Evolutionary conservation across 2,113 vertebrate species (phyloP).

Genomic region (Leptobrachium leishanense): DNA sequence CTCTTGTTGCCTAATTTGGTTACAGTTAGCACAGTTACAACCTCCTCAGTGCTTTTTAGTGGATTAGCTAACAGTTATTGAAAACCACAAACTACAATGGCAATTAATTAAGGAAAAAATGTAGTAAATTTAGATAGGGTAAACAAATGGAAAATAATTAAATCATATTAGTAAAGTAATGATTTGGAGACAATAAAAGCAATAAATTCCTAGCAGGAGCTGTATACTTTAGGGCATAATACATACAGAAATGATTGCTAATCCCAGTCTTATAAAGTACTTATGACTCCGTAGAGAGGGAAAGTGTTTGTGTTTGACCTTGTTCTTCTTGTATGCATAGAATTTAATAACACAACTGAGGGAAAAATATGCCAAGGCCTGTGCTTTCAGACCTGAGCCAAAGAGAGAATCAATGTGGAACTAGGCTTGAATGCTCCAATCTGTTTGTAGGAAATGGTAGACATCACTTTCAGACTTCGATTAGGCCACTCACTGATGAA

Average conservation of each 20-base stretch:
- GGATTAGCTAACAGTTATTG: constrained; percentile 42
- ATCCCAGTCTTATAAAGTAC: constrained; percentile 28
- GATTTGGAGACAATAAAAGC: constrained; percentile 28
- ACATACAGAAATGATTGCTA: constrained; percentile 25
- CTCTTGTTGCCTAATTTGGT: constrained; percentile 34
- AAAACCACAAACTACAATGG: constrained; percentile 44
- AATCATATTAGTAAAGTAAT: constrained; percentile 39
- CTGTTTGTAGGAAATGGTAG: too few species aligned
- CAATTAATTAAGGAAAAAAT: constrained; percentile 43
- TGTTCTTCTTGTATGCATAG: constrained; percentile 18
- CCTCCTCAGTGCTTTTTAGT: constrained; percentile 38
- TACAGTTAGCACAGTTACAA: constrained; percentile 47
- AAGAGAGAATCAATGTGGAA: too few species aligned
- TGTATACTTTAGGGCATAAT: constrained; percentile 8
- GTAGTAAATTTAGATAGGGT: constrained; percentile 40
- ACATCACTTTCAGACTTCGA: too few species aligned
- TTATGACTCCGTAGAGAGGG: constrained; percentile 25
- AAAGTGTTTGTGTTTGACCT: constrained; percentile 26
- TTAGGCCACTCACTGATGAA: too few species aligned
- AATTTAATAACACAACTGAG: constrained; percentile 25
- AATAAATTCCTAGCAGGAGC: constrained; percentile 17
- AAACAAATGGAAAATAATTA: constrained; percentile 44
- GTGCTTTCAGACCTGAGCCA: too few species aligned
- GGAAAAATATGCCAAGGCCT: not conserved
- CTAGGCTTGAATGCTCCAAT: too few species aligned